A percentile compares a stretch with the other conserved stretches of the same genome.
Evolutionary conservation across 2,888 invertebrate species (phyloP).

Genomic region (Oasisia sp.): DNA sequence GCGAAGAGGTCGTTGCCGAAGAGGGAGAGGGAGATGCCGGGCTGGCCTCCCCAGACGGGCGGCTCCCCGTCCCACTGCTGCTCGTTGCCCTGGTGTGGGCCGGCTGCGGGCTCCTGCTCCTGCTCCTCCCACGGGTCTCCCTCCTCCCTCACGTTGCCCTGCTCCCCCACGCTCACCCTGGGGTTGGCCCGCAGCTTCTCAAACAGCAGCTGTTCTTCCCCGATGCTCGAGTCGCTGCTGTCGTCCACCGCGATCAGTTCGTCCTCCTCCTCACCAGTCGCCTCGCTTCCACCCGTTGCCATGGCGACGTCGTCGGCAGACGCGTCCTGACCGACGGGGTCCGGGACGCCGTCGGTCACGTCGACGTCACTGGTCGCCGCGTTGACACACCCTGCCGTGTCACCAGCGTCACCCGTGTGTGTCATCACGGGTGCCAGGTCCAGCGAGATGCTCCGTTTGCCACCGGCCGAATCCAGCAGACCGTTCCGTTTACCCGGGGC

Average conservation of each 20-base stretch:
- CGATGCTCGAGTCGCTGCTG: conserved; percentile 22
- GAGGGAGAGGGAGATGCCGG: conserved; percentile 25
- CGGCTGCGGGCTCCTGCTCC: not conserved
- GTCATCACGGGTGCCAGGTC: not conserved
- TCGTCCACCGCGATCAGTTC: not conserved
- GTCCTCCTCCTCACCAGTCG: not conserved
- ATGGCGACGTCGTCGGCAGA: not conserved
- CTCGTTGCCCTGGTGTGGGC: conserved; percentile 7
- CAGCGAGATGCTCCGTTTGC: not conserved
- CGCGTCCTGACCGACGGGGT: not conserved
- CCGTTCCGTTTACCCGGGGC: not conserved
- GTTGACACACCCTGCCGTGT: not conserved
- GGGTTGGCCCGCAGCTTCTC: conserved; percentile 31
- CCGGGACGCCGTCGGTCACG: not conserved
- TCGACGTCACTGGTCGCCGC: not conserved
- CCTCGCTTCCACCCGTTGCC: not conserved
- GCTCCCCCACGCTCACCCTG: conserved; percentile 23
- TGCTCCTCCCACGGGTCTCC: not conserved
- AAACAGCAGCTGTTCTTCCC: conserved; percentile 32
- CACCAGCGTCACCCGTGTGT: not conserved
- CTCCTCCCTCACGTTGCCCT: conserved; percentile 14
- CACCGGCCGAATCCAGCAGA: not conserved
- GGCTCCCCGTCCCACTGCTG: not conserved
- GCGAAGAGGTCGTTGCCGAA: conserved; percentile 34
- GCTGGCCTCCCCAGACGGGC: not conserved